Evolutionary conservation across 2,888 invertebrate genomes (phyloP).

Genomic region (Drosophila quinaria): DNA sequence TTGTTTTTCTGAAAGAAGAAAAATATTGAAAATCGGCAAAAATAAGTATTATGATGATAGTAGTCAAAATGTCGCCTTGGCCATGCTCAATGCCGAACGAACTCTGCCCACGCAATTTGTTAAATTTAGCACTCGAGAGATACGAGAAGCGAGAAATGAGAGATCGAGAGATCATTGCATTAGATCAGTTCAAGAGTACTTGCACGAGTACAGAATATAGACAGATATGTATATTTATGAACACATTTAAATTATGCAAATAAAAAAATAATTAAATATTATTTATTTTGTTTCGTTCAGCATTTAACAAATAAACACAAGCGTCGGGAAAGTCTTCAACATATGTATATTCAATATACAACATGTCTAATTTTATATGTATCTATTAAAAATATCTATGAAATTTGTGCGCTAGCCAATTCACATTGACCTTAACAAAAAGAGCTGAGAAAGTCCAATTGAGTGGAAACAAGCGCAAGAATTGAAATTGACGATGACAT

Average conservation of each 20-base stretch:
- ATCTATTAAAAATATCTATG: slow-evolving; percentile 15
- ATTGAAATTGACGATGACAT: slow-evolving; percentile 72
- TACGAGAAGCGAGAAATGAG: slow-evolving; percentile 15
- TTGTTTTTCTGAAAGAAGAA: slow-evolving; percentile 31
- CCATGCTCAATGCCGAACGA: slow-evolving; percentile 71
- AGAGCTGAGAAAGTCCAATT: slow-evolving; percentile 60
- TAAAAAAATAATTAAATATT: slow-evolving; percentile 41
- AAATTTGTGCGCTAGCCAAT: slow-evolving; percentile 57
- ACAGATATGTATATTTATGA: slow-evolving; percentile 35
- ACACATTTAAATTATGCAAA: slow-evolving; percentile 48
- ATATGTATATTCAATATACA: neutral
- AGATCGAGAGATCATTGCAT: slow-evolving; percentile 49
- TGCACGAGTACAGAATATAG: slow-evolving; percentile 5
- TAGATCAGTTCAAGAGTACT: slow-evolving; percentile 41
- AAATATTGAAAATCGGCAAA: slow-evolving; percentile 28
- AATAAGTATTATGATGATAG: slow-evolving; percentile 47
- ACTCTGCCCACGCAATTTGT: slow-evolving; percentile 68
- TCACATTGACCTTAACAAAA: slow-evolving; percentile 72
- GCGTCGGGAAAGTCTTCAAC: slow-evolving; percentile 40
- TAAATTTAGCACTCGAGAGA: slow-evolving; percentile 72
- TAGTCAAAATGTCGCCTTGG: slow-evolving; percentile 57
- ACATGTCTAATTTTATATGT: slow-evolving; percentile 10
- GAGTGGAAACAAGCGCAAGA: slow-evolving; percentile 46
- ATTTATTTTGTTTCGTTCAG: slow-evolving; percentile 40
- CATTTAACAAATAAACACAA: slow-evolving; percentile 52